Evolutionary conservation across 1,140 invertebrate species (phyloP).

Genomic region (Littorina saxatilis): DNA sequence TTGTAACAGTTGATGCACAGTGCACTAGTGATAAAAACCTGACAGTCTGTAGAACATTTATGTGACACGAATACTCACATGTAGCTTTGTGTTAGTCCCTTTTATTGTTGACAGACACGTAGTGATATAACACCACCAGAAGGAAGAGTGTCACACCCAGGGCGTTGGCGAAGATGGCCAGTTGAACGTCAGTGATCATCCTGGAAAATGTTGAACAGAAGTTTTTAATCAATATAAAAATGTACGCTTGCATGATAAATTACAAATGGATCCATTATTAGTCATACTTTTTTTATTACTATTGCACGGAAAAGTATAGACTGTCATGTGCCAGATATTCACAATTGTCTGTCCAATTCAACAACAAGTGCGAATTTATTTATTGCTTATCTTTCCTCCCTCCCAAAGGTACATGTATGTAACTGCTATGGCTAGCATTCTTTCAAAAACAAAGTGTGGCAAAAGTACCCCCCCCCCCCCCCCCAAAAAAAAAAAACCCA

Average conservation of each 20-base stretch:
- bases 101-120: slow-evolving; percentile 81
- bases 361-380: too few relatives aligned
- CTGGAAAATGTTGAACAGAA: slow-evolving; percentile 40
- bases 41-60: too few relatives aligned
- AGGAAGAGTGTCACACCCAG: slow-evolving; percentile 95
- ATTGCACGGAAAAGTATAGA: background rate
- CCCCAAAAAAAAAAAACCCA: too few relatives aligned
- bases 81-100: background rate
- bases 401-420: too few relatives aligned
- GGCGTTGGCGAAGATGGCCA: slow-evolving; percentile 97
- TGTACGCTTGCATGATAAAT: background rate
- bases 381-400: too few relatives aligned
- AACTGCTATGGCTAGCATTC: too few relatives aligned
- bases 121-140: slow-evolving; percentile 96
- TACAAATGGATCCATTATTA: background rate
- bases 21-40: too few relatives aligned
- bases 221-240: background rate
- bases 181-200: slow-evolving; percentile 98
- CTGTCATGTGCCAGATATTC: background rate
- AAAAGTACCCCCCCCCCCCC: too few relatives aligned
- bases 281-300: background rate
- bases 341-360: background rate
- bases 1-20: too few relatives aligned
- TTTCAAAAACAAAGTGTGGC: too few relatives aligned
- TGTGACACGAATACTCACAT: too few relatives aligned